Base-by-base conservation (phyloP, 2,888 invertebrate genomes). In the Andrena hattorfiana region DNA sequence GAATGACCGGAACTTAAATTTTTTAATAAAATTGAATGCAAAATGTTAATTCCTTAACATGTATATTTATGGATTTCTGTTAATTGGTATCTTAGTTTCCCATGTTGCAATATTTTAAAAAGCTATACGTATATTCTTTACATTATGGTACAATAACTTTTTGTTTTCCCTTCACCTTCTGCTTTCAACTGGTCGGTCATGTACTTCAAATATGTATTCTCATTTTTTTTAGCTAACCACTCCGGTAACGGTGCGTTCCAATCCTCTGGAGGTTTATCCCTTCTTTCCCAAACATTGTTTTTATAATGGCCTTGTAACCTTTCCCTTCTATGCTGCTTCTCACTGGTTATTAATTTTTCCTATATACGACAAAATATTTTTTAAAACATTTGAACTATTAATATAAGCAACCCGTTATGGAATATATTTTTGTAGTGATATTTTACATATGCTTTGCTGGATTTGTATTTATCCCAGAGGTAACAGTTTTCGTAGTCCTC, bases 171-270 rank as follows among this genome's bases (percentile, higher is more conserved):
- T 6, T 76, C 77, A 13, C 74, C 86, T 83, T 84, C 84, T 56
- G 20, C 10, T 82, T 95, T 95, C 64, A 96, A 89, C 93, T 97
- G 96, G 90, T 95, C 95, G 16, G 96, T 95, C 94, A 96, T 97
- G 0, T 95, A 49, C 84, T 96, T 95, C 56, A 98, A 94, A 92
- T 95, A 97, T 0, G 96, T 95, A 82, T 95, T 94, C 91, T 97
- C 95, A 90, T 97, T 96, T 89, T 96, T 95, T 90, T 97, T 95
- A 23, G 93, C 93, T 93, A 98, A 94, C 96, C 96, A 96, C 6
- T 97, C 96, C 0, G 98, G 98, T 77, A 98, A 93, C 0, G 97
- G 97, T 84, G 95, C 95, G 83, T 96, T 95, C 98, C 98, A 99
- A 93, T 98, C 96, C 70, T 95, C 94, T 0, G 98, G 98, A 0